Evolutionary conservation across 2,888 invertebrate species (phyloP), one percentile per base, ranked within the genome.

Genomic region (Ophonus ardosiacus): DNA sequence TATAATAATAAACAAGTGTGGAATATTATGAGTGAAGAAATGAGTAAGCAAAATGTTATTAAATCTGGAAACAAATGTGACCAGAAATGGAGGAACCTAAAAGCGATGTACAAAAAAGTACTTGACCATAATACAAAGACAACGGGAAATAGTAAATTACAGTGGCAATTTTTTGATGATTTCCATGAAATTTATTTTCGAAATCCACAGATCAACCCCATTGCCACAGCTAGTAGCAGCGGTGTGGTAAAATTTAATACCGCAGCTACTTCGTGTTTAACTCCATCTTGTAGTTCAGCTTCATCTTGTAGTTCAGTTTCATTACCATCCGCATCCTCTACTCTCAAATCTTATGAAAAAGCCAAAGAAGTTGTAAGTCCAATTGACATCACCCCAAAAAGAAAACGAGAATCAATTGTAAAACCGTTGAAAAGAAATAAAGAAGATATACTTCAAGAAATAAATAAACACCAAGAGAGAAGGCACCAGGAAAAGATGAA

Each of bases 61-160:
- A 57, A 57, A 57, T n/a, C 56, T n/a, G 15, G 56, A n/a, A 57
- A 57, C 56, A 57, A 57, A 57, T 57, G 56, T 57, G 56, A 57
- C 56, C 13, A 57, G 15, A 57, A 57, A 57, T 57, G 56, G 56
- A 57, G 56, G 15, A 57, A 57, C 56, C 56, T 57, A n/a, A 57
- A 57, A 15, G 56, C 7, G 4, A 57, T 57, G 56, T 57, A 57
- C 56, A 57, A 57, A 57, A 57, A 57, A 57, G 56, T 57, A n/a
- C 15, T 5, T 10, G 56, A 57, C 10, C 56, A 57, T 15, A 57
- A 57, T 57, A 13, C 10, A 57, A 57, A 57, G 15, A 40, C 40
- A 40, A 57, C 56, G 10, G 56, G 56, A 57, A 57, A 57, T 57
- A n/a, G n/a, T 15, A 57, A 57, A 57, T 57, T 57, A 57, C n/a